These are phyloP conservation scores for Drosophila athabasca DNA, from an alignment of 1,140 invertebrate species.

Conservation along the genomic window DNA sequence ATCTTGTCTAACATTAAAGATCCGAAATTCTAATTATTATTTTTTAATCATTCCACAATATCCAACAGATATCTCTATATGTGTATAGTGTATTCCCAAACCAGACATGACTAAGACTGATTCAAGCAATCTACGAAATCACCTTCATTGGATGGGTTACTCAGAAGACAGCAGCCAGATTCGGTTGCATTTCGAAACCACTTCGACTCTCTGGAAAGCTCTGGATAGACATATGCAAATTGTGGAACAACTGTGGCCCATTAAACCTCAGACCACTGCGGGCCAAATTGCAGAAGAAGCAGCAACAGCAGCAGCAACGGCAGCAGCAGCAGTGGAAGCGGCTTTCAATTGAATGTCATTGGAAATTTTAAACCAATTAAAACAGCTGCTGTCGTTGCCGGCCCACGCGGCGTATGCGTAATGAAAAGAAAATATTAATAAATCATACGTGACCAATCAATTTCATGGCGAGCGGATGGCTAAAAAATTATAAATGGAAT, in stretches of 20 bases:
- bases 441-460: constrained; percentile 82
- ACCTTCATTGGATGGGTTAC: no score
- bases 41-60: no score
- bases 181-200: no score
- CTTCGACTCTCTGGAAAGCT: background rate
- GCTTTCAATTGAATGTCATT: constrained; percentile 53
- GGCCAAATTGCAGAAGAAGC: constrained; percentile 55
- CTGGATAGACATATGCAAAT: constrained; percentile 37
- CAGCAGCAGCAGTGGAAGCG: constrained; percentile 6
- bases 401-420: constrained; percentile 73
- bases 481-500: constrained; percentile 18
- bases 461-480: constrained; percentile 55
- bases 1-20: no score
- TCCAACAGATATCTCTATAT: no score
- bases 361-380: constrained; percentile 81
- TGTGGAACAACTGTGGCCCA: constrained; percentile 63
- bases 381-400: constrained; percentile 68
- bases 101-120: no score
- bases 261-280: constrained; percentile 76
- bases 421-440: constrained; percentile 82
- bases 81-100: no score
- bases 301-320: constrained; percentile 8
- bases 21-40: no score
- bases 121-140: no score
- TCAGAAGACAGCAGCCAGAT: no score